Evolutionary conservation across 2,113 vertebrate genomes (phyloP).

Genomic region (Tenrec ecaudatus): DNA sequence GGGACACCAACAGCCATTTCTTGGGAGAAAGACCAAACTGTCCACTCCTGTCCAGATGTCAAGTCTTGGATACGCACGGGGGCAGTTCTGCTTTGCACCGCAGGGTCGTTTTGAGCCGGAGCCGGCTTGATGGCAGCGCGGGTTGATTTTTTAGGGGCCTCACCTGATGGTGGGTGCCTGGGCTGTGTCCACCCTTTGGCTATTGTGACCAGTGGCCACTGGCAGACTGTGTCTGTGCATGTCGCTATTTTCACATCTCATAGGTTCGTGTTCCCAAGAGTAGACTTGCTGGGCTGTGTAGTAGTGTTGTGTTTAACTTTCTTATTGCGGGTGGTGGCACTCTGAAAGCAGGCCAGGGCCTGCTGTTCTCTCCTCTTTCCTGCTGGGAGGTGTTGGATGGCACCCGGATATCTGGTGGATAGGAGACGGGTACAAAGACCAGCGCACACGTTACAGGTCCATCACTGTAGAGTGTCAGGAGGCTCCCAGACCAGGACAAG

Average conservation of each 20-base stretch:
- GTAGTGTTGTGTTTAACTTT: background rate
- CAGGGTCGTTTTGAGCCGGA: too few relatives aligned
- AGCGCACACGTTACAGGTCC: background rate
- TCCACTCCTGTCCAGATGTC: too few relatives aligned
- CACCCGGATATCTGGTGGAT: background rate
- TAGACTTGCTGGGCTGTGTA: background rate
- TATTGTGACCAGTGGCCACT: background rate
- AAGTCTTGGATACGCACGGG: too few relatives aligned
- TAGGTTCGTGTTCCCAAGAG: background rate
- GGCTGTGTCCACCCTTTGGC: background rate
- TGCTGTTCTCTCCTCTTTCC: too few relatives aligned
- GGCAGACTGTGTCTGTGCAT: background rate
- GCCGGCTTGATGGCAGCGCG: too few relatives aligned
- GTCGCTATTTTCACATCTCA: background rate
- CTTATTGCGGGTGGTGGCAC: background rate
- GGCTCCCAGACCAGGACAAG: background rate
- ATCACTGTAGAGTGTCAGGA: fast-evolving
- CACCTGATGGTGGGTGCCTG: background rate
- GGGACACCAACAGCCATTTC: too few relatives aligned
- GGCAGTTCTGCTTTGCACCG: too few relatives aligned
- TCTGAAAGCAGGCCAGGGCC: background rate
- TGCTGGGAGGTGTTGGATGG: background rate
- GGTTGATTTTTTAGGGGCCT: too few relatives aligned
- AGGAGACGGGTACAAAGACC: background rate
- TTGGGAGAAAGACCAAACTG: too few relatives aligned